phyloP scores from a whole-genome alignment of 2,113 vertebrate genomes.

The Poeciliopsis occidentalis region DNA sequence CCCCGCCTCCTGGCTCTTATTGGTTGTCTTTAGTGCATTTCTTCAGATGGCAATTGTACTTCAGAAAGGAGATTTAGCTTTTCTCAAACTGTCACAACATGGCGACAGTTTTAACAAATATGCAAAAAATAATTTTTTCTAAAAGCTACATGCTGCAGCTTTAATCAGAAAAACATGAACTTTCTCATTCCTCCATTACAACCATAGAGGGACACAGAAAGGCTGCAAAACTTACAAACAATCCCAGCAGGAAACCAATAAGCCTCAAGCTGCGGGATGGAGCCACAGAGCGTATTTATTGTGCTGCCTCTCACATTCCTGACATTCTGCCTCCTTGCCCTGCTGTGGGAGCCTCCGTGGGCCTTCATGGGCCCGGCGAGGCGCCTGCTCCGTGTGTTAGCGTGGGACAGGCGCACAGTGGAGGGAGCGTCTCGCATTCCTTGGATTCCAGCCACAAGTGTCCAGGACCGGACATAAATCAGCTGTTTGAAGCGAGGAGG shows the following conservation, averaged over 20 bases:
- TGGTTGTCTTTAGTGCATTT: no score
- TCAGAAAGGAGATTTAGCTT: no score
- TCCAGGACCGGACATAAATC: conserved; percentile 78
- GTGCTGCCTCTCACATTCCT: conserved; percentile 74
- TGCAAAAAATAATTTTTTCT: no score
- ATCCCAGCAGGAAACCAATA: conserved; percentile 29
- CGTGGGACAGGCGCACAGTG: conserved; percentile 57
- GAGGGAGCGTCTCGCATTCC: conserved; percentile 76
- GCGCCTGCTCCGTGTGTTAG: conserved; percentile 76
- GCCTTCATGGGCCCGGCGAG: conserved; percentile 63
- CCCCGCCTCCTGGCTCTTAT: no score
- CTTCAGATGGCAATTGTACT: no score
- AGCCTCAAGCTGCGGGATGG: neutral
- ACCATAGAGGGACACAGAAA: neutral
- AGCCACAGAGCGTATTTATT: conserved; percentile 49
- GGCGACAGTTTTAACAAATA: no score
- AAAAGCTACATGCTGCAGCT: no score
- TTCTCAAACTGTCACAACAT: no score
- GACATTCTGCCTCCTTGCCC: conserved; percentile 67
- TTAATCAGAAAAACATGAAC: neutral
- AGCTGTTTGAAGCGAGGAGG: conserved; percentile 63
- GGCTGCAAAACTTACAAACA: neutral
- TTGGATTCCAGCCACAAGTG: conserved; percentile 78
- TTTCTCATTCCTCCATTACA: neutral
- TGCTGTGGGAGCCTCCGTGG: conserved; percentile 68